Conservation (phyloP, 2,113 vertebrate genomes). For the Mus pahari region DNA sequence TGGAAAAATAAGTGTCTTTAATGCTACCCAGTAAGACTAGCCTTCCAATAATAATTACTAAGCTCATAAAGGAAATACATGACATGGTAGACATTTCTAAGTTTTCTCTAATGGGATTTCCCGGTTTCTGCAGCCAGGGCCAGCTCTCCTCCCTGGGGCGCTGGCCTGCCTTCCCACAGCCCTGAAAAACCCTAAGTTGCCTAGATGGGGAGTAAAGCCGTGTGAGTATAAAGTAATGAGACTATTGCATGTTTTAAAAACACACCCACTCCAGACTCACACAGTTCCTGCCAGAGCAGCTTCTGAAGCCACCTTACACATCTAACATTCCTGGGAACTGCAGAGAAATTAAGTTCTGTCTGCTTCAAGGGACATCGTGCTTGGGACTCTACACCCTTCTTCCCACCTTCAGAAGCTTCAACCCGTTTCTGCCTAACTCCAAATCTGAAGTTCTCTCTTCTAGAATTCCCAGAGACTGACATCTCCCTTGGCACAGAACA, state of each 20-base stretch:
- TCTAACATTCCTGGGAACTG: slow-evolving; percentile 7
- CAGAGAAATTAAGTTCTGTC: neutral
- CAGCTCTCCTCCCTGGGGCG: slow-evolving; percentile 24
- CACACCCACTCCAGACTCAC: neutral
- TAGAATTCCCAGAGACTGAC: slow-evolving; percentile 24
- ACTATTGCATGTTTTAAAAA: slow-evolving; percentile 33
- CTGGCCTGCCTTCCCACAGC: neutral
- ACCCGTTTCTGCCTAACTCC: slow-evolving; percentile 9
- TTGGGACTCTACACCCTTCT: neutral
- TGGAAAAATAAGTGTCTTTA: slow-evolving; percentile 77
- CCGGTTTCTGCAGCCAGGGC: slow-evolving; percentile 16
- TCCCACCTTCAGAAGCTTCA: slow-evolving; percentile 39
- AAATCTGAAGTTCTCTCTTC: slow-evolving; percentile 44
- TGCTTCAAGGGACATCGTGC: neutral
- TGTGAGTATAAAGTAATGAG: slow-evolving; percentile 45
- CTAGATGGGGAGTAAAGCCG: slow-evolving; percentile 44
- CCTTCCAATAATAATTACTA: slow-evolving; percentile 58
- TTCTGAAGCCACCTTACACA: neutral
- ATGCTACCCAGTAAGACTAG: slow-evolving; percentile 44
- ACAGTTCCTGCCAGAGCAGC: neutral
- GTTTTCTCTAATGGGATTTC: slow-evolving; percentile 59
- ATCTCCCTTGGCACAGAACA: slow-evolving; percentile 31
- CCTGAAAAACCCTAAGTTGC: neutral
- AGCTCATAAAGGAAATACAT: slow-evolving; percentile 44
- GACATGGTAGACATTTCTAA: slow-evolving; percentile 17